These are phyloP conservation scores for Timema podura DNA, from an alignment of 2,888 invertebrate species.

Conservation along the genomic window DNA sequence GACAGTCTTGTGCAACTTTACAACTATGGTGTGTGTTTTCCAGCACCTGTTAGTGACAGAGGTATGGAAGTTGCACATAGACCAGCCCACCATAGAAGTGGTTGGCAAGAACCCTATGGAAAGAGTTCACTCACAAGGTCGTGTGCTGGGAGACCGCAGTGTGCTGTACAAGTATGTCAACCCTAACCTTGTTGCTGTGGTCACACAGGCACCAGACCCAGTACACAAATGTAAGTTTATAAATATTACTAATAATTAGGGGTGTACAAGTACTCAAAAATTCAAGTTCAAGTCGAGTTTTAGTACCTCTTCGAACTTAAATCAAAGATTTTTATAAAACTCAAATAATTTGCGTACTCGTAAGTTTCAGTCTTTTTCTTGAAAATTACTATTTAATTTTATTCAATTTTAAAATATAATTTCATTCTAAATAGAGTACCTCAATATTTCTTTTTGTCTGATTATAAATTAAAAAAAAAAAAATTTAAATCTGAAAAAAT, in stretches of 20 bases:
- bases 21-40: too few species aligned
- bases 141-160: slow-evolving; percentile 90
- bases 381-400: background rate
- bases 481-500: too few species aligned
- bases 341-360: background rate
- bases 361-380: background rate
- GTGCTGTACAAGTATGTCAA: slow-evolving; percentile 98
- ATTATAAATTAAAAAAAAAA: too few species aligned
- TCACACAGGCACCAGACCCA: slow-evolving; percentile 71
- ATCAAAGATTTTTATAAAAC: too few species aligned
- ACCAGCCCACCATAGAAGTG: slow-evolving; percentile 60
- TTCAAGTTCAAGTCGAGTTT: too few species aligned
- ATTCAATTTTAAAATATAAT: too few species aligned
- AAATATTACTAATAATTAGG: background rate
- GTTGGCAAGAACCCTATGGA: slow-evolving; percentile 64
- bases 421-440: too few species aligned
- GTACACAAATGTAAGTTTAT: slow-evolving; percentile 63
- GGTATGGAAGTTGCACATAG: slow-evolving; percentile 71
- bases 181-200: slow-evolving; percentile 89
- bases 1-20: too few species aligned
- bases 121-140: slow-evolving; percentile 89
- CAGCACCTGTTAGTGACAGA: slow-evolving; percentile 58
- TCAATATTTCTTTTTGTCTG: background rate
- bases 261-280: too few species aligned
- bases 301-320: too few species aligned